phyloP scores from a whole-genome alignment of 35 echinoderm and acorn worm genomes.

The Acanthaster planci region DNA sequence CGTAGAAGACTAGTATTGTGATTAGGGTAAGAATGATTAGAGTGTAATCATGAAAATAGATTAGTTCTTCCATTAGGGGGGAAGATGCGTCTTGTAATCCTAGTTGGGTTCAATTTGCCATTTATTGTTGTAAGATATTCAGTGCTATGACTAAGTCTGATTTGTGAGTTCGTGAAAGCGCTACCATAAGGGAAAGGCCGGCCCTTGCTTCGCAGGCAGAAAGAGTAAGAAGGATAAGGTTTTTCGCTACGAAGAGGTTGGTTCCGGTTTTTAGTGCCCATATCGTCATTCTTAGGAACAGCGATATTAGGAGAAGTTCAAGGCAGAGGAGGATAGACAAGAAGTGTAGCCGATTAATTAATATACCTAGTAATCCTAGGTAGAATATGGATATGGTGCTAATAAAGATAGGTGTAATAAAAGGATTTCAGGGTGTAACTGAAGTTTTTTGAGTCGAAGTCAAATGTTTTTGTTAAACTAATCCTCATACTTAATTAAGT shows the following conservation, averaged over 20 bases:
- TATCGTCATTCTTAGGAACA: conserved; percentile 41
- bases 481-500: conserved; percentile 41
- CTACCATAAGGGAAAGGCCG: conserved; percentile 59
- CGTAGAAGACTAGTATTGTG: conserved; percentile 66
- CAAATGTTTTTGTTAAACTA: conserved; percentile 73
- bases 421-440: conserved; percentile 44
- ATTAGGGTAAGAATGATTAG: conserved; percentile 62
- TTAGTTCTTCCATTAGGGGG: conserved; percentile 62
- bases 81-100: conserved; percentile 80
- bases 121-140: conserved; percentile 65
- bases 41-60: conserved; percentile 71
- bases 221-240: conserved; percentile 36
- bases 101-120: conserved; percentile 76
- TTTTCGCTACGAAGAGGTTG: neutral
- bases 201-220: conserved; percentile 64
- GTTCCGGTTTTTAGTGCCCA: neutral
- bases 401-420: conserved; percentile 19
- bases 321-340: conserved; percentile 49
- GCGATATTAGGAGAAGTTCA: conserved; percentile 50
- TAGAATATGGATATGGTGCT: conserved; percentile 46
- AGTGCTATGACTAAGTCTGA: conserved; percentile 29
- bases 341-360: conserved; percentile 53
- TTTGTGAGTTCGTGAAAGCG: conserved; percentile 57
- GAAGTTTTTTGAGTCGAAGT: conserved; percentile 61
- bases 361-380: conserved; percentile 46